Base-by-base conservation (phyloP, 2,797 vertebrate genomes). In the Zenarchopterus dispar region DNA sequence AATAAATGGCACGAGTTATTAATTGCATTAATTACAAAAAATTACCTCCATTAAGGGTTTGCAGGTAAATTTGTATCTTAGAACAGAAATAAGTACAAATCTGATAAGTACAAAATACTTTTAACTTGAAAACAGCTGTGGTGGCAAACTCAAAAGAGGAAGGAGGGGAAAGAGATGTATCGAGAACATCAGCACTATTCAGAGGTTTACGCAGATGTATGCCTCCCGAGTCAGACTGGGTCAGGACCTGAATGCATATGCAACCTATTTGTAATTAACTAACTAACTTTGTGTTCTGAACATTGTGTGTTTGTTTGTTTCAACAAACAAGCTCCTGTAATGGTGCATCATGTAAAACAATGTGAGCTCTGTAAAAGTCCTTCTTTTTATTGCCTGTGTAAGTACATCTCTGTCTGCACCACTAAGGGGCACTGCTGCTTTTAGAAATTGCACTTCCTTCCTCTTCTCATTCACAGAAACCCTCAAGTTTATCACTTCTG, bases 371-470 rank as follows among this genome's bases (percentile, higher is more conserved):
- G 11, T 42, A 4, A 11, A 9, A 19, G 41, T 24, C 8, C 0
- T 15, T 11, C 15, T 16, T 23, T 26, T 51, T 16, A 39, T 5
- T 22, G 41, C 4, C 6, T n/a, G 42, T 53, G 47, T 36, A 36
- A 22, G 57, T n/a, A 45, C 2, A 6, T 36, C 41, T 15, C 16
- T 54, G 21, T 24, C 81, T 67, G 22, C 26, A 65, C 86, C 90
- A 88, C 84, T 44, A 43, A 59, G 84, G 53, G 88, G 87, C 4
- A 51, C 80, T 83, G 75, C 57, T 77, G 80, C 48, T 75, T 67
- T 69, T 62, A 46, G 26, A 62, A 57, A 61, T 13, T 6, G 6
- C 24, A 61, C 67, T 73, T 73, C 74, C 67, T 53, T 10, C 43
- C 18, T 28, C 16, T 65, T 41, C 33, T 65, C 28, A 50, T 21